phyloP scores from a whole-genome alignment of 2,888 invertebrate genomes.

The Barypeithes pellucidus region DNA sequence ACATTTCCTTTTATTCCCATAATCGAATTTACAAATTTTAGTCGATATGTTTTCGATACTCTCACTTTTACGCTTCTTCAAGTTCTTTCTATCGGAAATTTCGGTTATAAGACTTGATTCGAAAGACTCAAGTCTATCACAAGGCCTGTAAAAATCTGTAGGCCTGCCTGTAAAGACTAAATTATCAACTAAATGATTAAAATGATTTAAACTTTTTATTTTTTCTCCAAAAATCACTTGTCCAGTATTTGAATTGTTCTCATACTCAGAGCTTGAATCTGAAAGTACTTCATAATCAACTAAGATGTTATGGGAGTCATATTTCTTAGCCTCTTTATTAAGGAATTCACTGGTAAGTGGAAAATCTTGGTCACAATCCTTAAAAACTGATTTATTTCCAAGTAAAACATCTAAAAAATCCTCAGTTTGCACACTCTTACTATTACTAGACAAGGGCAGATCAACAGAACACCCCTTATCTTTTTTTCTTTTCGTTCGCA shows the following conservation, averaged over 20 bases:
- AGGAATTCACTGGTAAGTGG: constrained; percentile 52
- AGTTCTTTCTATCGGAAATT: constrained; percentile 64
- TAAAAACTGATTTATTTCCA: constrained; percentile 51
- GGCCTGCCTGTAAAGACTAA: constrained; percentile 48
- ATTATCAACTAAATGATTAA: constrained; percentile 55
- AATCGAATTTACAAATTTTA: constrained; percentile 65
- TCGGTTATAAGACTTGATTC: constrained; percentile 65
- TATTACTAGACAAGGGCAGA: constrained; percentile 63
- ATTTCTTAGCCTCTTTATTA: constrained; percentile 36
- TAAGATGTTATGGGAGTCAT: constrained; percentile 56
- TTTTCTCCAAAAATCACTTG: constrained; percentile 55
- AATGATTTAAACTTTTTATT: constrained; percentile 50
- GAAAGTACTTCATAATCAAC: constrained; percentile 66
- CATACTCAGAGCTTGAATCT: constrained; percentile 60
- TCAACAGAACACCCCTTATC: constrained; percentile 71
- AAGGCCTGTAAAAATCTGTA: constrained; percentile 44
- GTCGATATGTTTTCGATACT: constrained; percentile 57
- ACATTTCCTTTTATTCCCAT: constrained; percentile 67
- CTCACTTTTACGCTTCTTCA: constrained; percentile 64
- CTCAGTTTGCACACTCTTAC: constrained; percentile 66
- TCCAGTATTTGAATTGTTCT: constrained; percentile 50
- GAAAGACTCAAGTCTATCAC: constrained; percentile 32
- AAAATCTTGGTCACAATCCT: constrained; percentile 52
- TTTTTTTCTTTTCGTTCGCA: constrained; percentile 67
- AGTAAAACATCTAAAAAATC: constrained; percentile 60